phyloP scores from a whole-genome alignment of 1,140 invertebrate genomes.

The Hyphantria cunea region DNA sequence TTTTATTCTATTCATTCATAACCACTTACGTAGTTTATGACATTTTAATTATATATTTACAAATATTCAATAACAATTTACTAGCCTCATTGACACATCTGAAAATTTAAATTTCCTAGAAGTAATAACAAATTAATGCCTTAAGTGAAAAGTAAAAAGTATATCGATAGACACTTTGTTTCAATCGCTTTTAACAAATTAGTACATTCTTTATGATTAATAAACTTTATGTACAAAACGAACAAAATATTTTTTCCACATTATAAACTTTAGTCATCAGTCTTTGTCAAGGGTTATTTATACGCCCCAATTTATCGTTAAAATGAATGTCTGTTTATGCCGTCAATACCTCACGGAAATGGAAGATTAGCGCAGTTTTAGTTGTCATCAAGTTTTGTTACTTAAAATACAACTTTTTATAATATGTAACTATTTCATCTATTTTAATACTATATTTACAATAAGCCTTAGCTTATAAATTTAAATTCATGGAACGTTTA shows the following conservation, averaged over 20 bases:
- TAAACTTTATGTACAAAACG: conserved; percentile 13
- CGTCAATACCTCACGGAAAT: conserved; percentile 3
- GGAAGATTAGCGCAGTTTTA: conserved; percentile 13
- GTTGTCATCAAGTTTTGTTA: background rate
- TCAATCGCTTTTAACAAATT: conserved; percentile 8
- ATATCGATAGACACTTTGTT: background rate
- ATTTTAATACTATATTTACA: conserved; percentile 2
- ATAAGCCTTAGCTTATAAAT: background rate
- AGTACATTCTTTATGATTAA: conserved; percentile 4
- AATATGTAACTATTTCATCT: background rate
- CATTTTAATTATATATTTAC: conserved; percentile 27
- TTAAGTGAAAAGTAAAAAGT: background rate
- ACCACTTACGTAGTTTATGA: conserved; percentile 15
- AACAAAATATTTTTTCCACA: conserved; percentile 16
- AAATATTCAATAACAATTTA: conserved; percentile 15
- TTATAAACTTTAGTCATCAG: conserved; percentile 43
- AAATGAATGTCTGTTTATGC: conserved; percentile 7
- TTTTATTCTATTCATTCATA: conserved; percentile 29
- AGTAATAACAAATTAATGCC: conserved; percentile 1
- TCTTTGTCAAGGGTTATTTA: conserved; percentile 47
- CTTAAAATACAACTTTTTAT: background rate
- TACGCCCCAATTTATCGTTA: conserved; percentile 18
- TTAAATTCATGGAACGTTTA: background rate
- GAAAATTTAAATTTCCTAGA: conserved; percentile 15
- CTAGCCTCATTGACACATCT: conserved; percentile 20